These are phyloP conservation scores for Phoxinus dragarum DNA, from an alignment of 2,797 vertebrate genomes.

Conservation along the genomic window DNA sequence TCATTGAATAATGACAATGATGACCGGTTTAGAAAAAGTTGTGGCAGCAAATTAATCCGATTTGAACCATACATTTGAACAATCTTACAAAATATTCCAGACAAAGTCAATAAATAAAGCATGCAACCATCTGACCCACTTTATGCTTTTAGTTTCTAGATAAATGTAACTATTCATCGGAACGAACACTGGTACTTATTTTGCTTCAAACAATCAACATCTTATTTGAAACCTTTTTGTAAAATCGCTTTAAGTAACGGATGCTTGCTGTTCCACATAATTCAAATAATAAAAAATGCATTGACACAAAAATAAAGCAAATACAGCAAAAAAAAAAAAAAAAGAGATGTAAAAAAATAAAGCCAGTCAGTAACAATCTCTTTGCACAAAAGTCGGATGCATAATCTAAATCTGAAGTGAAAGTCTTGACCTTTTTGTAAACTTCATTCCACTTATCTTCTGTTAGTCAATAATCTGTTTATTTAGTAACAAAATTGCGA, in stretches of 20 bases:
- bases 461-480: not conserved
- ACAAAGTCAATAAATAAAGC: constrained; percentile 27
- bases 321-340: not conserved
- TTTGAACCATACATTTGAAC: not conserved
- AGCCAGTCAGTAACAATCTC: constrained; percentile 27
- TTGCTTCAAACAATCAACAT: constrained; percentile 1
- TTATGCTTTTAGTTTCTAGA: constrained; percentile 31
- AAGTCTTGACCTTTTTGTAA: not conserved
- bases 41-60: not conserved
- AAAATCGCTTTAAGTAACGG: constrained; percentile 3
- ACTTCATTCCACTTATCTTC: not conserved
- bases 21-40: not conserved
- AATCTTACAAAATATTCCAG: constrained; percentile 19
- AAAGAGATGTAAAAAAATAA: not conserved
- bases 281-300: constrained; percentile 6
- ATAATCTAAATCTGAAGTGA: not conserved
- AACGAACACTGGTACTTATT: not conserved
- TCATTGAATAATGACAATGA: not conserved
- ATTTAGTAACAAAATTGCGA: not conserved
- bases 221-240: constrained; percentile 18
- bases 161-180: not conserved
- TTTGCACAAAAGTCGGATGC: not conserved
- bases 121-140: not conserved
- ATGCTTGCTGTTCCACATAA: not conserved
- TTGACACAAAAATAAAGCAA: not conserved